These are phyloP conservation scores for Solea senegalensis DNA, from an alignment of 2,113 vertebrate genomes.

Conservation along the genomic window DNA sequence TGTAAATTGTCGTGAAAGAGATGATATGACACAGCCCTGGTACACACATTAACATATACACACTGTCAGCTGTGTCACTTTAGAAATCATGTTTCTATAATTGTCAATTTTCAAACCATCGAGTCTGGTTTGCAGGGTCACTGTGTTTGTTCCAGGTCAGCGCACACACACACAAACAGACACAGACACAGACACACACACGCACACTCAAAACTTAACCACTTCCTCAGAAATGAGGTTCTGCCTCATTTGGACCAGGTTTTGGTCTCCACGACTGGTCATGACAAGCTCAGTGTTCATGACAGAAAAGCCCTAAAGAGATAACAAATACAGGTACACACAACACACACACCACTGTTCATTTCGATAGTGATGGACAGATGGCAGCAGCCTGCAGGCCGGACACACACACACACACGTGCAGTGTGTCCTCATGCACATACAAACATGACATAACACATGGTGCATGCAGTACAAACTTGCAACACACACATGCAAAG, in stretches of 20 bases:
- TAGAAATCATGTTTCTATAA: neutral
- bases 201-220: too few species aligned
- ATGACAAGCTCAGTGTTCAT: too few species aligned
- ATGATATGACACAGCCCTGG: too few species aligned
- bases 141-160: conserved; percentile 53
- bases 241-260: too few species aligned
- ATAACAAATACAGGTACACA: too few species aligned
- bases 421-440: neutral
- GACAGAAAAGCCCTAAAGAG: too few species aligned
- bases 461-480: conserved; percentile 2
- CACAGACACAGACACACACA: too few species aligned
- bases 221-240: neutral
- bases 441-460: conserved; percentile 4
- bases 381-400: conserved; percentile 60
- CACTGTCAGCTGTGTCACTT: conserved; percentile 11
- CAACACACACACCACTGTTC: conserved; percentile 29
- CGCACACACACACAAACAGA: neutral
- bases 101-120: neutral
- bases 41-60: neutral
- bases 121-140: neutral
- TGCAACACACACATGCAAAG: conserved; percentile 15
- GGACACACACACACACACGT: neutral
- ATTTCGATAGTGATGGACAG: conserved; percentile 41
- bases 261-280: too few species aligned
- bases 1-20: too few species aligned